phyloP scores from a whole-genome alignment of 1,140 invertebrate species.

The Dreissena rostriformis region DNA sequence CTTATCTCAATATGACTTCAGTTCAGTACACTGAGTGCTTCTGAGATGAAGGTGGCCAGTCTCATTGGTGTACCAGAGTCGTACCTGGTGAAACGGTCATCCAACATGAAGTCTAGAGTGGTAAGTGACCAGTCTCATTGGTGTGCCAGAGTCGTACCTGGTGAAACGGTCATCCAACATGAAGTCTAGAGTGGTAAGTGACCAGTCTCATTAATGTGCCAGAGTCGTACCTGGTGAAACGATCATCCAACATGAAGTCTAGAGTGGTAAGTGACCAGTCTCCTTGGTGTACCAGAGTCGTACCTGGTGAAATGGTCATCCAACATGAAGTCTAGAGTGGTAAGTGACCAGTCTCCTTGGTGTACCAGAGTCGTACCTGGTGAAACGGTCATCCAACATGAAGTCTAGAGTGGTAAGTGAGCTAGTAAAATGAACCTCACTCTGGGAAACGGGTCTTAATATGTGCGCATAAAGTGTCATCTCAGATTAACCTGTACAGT shows the following conservation, averaged over 20 bases:
- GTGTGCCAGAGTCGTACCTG: no score
- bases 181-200: constrained; percentile 75
- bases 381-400: constrained; percentile 72
- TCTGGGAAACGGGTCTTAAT: no score
- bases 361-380: constrained; percentile 75
- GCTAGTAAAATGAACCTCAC: no score
- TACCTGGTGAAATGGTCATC: constrained; percentile 74
- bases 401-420: constrained; percentile 67
- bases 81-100: constrained; percentile 73
- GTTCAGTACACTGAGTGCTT: constrained; percentile 65
- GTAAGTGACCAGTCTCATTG: constrained; percentile 46
- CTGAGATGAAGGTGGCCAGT: constrained; percentile 77
- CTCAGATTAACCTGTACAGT: no score
- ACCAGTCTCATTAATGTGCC: constrained; percentile 77
- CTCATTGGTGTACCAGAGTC: constrained; percentile 78
- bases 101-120: constrained; percentile 69
- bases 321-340: constrained; percentile 73
- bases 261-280: constrained; percentile 65
- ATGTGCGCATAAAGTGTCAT: no score
- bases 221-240: constrained; percentile 74
- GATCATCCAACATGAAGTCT: constrained; percentile 68
- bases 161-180: no score
- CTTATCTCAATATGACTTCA: constrained; percentile 34
- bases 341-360: constrained; percentile 78
- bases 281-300: constrained; percentile 77